Conservation (phyloP, 2,797 vertebrate species). For the Neosilurus hyrtlii region DNA sequence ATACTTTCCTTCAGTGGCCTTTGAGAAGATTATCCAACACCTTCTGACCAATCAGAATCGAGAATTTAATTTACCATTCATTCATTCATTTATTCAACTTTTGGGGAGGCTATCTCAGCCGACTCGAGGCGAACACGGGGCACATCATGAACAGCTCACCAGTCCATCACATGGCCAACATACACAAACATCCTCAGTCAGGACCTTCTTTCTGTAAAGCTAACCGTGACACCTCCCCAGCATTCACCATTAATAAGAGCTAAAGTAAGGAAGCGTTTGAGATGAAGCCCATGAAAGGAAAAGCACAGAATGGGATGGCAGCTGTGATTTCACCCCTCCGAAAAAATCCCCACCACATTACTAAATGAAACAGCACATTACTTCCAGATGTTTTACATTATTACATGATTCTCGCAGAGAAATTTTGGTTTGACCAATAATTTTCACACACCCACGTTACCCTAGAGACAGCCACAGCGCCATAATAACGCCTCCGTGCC, state of each 20-base stretch:
- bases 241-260: not conserved
- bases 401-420: not conserved
- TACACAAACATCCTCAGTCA: no score
- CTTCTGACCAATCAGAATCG: not conserved
- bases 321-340: not conserved
- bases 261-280: not conserved
- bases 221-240: no score
- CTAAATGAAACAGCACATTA: not conserved
- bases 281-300: not conserved
- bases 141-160: no score
- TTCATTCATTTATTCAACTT: not conserved
- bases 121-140: no score
- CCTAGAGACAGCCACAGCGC: not conserved
- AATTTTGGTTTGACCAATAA: not conserved
- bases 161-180: no score
- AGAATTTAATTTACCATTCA: not conserved
- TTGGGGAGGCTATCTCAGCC: no score
- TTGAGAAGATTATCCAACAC: not conserved
- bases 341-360: not conserved
- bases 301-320: not conserved
- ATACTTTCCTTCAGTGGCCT: not conserved
- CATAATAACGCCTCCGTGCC: not conserved
- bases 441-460: constrained; percentile 20
- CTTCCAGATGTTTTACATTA: constrained; percentile 26
- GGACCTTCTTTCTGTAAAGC: no score